Percentiles rank a stretch among this genome's conserved stretches.
These are phyloP conservation scores for Frankliniella intonsa DNA, from an alignment of 2,888 invertebrate genomes.

Conservation along the genomic window DNA sequence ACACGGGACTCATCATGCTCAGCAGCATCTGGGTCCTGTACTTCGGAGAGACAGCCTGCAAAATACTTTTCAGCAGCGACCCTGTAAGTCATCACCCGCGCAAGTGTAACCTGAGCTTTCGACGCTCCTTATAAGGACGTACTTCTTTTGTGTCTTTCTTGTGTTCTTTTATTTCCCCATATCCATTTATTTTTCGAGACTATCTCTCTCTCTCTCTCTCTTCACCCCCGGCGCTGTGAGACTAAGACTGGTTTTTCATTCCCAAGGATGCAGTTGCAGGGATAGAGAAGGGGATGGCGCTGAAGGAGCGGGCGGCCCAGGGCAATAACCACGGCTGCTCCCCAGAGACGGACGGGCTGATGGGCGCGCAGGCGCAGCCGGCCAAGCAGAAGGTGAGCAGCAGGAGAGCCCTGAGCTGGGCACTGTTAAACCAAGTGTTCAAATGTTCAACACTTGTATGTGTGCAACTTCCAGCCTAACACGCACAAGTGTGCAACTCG, in stretches of 20 bases:
- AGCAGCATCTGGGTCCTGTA: slow-evolving; percentile 40
- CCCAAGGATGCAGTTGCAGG: slow-evolving; percentile 11
- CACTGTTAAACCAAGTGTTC: no score
- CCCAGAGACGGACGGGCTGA: neutral
- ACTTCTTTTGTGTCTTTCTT: neutral
- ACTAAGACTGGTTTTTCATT: slow-evolving; percentile 17
- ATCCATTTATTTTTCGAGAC: neutral
- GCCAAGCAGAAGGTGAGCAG: neutral
- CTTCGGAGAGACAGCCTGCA: slow-evolving; percentile 38
- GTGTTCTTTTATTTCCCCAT: neutral
- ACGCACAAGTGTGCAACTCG: no score
- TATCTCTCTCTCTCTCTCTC: no score
- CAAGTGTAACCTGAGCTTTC: no score
- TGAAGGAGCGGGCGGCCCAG: neutral
- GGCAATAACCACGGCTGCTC: neutral
- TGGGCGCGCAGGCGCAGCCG: neutral
- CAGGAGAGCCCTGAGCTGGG: no score
- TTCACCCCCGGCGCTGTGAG: no score
- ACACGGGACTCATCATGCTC: slow-evolving; percentile 38
- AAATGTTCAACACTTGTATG: no score
- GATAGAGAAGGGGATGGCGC: neutral
- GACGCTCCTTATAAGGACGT: no score
- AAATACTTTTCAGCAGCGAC: slow-evolving; percentile 37
- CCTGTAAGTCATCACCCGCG: neutral
- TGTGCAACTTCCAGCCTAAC: no score